These are phyloP conservation scores for Emydocephalus ijimae DNA, from an alignment of 2,113 vertebrate species.

Conservation along the genomic window DNA sequence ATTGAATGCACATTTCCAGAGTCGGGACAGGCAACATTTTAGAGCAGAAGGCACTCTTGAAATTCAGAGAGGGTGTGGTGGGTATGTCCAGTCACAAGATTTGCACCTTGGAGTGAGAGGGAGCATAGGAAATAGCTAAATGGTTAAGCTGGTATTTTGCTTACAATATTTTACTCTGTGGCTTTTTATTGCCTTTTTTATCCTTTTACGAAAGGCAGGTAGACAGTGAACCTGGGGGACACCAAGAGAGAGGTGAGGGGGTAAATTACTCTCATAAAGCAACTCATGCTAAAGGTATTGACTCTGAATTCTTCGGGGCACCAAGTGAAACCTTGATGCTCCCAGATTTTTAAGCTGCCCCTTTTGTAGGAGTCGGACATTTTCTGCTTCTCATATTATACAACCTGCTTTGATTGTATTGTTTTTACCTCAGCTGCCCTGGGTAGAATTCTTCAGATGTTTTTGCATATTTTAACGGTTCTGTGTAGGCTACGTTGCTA, in stretches of 20 bases:
- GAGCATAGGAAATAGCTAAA: background rate
- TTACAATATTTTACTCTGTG: background rate
- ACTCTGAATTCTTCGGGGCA: background rate
- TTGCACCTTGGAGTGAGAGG: background rate
- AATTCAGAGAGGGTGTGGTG: background rate
- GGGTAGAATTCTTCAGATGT: too few species aligned
- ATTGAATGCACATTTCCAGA: background rate
- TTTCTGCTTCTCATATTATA: background rate
- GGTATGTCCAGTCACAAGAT: background rate
- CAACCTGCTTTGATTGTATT: background rate
- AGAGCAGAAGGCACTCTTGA: background rate
- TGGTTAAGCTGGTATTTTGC: background rate
- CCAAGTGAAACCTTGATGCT: background rate
- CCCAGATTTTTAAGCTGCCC: background rate
- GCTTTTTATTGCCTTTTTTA: background rate
- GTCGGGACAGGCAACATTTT: background rate
- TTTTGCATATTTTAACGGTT: background rate
- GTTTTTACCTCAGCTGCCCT: background rate
- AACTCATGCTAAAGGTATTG: background rate
- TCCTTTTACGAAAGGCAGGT: background rate
- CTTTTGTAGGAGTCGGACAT: background rate
- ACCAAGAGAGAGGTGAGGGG: background rate
- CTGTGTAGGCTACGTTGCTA: background rate
- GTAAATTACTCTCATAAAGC: background rate
- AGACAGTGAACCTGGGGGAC: background rate